Evolutionary conservation across 2,797 vertebrate species (phyloP), one percentile per base, ranked within the genome.

Genomic region (Dallia pectoralis): DNA sequence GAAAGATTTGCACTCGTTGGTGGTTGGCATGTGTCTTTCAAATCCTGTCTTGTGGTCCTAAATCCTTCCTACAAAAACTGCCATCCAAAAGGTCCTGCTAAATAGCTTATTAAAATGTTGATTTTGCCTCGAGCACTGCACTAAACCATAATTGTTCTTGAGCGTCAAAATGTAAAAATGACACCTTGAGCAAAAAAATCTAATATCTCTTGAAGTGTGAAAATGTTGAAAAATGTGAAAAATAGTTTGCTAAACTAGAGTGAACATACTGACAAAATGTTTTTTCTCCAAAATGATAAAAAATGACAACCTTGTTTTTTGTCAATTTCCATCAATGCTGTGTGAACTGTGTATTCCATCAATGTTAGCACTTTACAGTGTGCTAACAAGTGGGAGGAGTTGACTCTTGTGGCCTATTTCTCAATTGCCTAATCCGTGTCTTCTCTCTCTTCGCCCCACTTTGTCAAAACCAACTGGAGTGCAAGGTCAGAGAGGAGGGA

Each of bases 321-420:
- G 7, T 44, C 40, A 44, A 44, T 44, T 88, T 79, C 84, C 84
- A 86, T 90, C 87, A 84, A 72, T 86, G 83, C 78, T 79, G 78
- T 74, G 75, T 87, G 86, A 89, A 88, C 88, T 81, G 85, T 88
- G 86, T 83, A 85, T 79, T 87, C 87, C 79, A 88, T 90, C 87
- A 86, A 84, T 84, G 85, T 88, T 84, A 88, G 83, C 80, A 74
- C 83, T 77, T 72, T 81, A 73, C 53, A 85, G 85, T 84, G 84
- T 84, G 82, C 81, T 82, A 86, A 88, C 85, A 82, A 82, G 81
- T 81, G 84, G 77, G 79, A 68, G 72, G 75, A 8, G 74, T 30
- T 15, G 76, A 84, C 82, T 85, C 77, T 78, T 53, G 16, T 72
- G 69, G 82, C 82, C 81, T 76, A 80, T 87, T 81, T 85, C 86